These are phyloP conservation scores for Centroberyx gerrardi DNA, from an alignment of 2,797 vertebrate genomes.

Conservation along the genomic window DNA sequence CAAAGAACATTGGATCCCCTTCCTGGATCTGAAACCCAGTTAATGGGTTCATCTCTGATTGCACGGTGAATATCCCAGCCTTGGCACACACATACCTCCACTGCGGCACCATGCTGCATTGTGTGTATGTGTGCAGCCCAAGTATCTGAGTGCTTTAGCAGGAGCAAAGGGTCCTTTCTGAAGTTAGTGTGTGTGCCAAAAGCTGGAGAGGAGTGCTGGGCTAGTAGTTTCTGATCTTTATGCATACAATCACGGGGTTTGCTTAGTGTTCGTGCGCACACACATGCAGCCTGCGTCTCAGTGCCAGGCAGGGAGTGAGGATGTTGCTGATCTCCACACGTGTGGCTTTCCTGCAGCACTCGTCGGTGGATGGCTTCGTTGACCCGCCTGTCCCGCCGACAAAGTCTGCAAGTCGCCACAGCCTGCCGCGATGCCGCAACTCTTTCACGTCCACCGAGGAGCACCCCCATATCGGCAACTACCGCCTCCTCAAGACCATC, in stretches of 20 bases:
- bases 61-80: constrained; percentile 33
- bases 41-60: constrained; percentile 52
- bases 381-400: constrained; percentile 88
- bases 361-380: constrained; percentile 93
- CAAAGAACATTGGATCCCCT: constrained; percentile 17
- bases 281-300: neutral
- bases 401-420: constrained; percentile 94
- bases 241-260: neutral
- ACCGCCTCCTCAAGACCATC: constrained; percentile 96
- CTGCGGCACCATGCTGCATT: constrained; percentile 60
- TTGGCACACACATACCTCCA: constrained; percentile 50
- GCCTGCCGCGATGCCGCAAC: constrained; percentile 92
- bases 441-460: constrained; percentile 94
- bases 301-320: neutral
- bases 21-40: constrained; percentile 22
- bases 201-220: neutral
- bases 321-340: constrained; percentile 44
- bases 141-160: neutral
- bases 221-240: neutral
- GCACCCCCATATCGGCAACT: constrained; percentile 96
- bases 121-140: constrained; percentile 36
- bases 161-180: constrained; percentile 14
- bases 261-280: neutral
- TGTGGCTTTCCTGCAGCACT: constrained; percentile 84
- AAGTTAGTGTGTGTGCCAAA: constrained; percentile 12